Conservation (phyloP, 2,797 vertebrate species). For the Loriculus beryllinus region DNA sequence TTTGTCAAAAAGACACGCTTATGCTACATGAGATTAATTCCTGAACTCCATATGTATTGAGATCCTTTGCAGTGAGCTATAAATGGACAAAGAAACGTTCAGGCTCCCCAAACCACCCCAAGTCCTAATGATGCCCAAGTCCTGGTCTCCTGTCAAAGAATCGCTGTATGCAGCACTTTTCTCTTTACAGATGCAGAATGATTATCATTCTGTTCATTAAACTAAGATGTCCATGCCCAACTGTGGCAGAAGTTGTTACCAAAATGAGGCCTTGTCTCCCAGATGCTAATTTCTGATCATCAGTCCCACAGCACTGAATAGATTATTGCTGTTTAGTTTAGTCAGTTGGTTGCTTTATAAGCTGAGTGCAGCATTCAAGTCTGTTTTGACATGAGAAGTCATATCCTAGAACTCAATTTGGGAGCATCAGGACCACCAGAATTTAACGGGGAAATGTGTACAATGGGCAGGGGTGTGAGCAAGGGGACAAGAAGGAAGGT, state of each 20-base stretch:
- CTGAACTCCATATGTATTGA: slow-evolving; percentile 32
- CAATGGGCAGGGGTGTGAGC: fast-evolving
- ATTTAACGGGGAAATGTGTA: not conserved
- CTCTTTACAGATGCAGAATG: slow-evolving; percentile 28
- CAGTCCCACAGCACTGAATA: slow-evolving; percentile 39
- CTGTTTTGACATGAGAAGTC: slow-evolving; percentile 8
- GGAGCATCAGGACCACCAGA: not conserved
- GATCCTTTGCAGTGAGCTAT: slow-evolving; percentile 51
- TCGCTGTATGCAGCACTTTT: slow-evolving; percentile 56
- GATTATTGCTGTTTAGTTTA: slow-evolving; percentile 75
- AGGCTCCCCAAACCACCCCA: slow-evolving; percentile 17
- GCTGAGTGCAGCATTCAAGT: slow-evolving; percentile 50
- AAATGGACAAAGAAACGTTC: slow-evolving; percentile 60
- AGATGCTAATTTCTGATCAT: slow-evolving; percentile 13
- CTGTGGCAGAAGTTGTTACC: slow-evolving; percentile 33
- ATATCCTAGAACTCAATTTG: slow-evolving; percentile 37
- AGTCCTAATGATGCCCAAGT: not conserved
- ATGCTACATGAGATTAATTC: slow-evolving; percentile 64
- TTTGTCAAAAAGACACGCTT: slow-evolving; percentile 55
- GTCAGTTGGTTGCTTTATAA: not conserved
- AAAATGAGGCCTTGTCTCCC: slow-evolving; percentile 8
- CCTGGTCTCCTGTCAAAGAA: slow-evolving; percentile 13
- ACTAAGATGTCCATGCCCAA: slow-evolving; percentile 18
- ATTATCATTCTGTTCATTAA: slow-evolving; percentile 38
- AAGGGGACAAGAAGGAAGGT: not conserved